Evolutionary conservation across 2,113 vertebrate genomes (phyloP), one percentile per base, ranked within the genome.

Genomic region (Casuarius casuarius): DNA sequence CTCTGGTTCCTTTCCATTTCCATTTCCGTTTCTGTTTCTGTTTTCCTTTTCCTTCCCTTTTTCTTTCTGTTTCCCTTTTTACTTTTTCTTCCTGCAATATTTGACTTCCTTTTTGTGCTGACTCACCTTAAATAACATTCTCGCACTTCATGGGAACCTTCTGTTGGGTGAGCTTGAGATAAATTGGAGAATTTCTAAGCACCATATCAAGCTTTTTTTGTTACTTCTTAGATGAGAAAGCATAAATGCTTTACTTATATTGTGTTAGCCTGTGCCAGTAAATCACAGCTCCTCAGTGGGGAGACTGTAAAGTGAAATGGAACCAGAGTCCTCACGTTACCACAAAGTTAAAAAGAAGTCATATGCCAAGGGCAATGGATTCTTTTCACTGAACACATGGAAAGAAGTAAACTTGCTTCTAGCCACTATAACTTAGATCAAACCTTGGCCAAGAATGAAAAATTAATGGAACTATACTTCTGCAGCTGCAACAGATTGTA

Each of bases 221-320:
- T 71, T 86, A 29, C 33, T 38, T 87, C 73, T 92, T 33, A 75
- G 68, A 89, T 86, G 33, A 67, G 51, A 74, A 95, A 81, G 17
- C 68, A 97, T 90, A 96, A 96, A 95, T 92, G 7, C 94, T 94
- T 94, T 92, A 96, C 95, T 96, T 92, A 95, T 94, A 87, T 94
- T 88, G 35, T 85, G 49, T 49, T 91, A 1, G 26, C 25, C 12
- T 80, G 21, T 89, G 76, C 16, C 49, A 74, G 21, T 26, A 81
- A 92, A 92, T 67, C 49, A 20, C 42, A 54, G 15, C 16, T 80
- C 28, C 85, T 96, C 90, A 97, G 65, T 78, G 88, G 42, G 51
- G 40, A 94, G 51, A 74, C 85, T 96, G 83, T 97, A 75, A 94
- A 96, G 25, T 83, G 88, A 92, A 93, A 92, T 72, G 68, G 61